Evolutionary conservation across 2,113 vertebrate genomes (phyloP), one percentile per base, ranked within the genome.

Genomic region (Toxotes jaculatrix): DNA sequence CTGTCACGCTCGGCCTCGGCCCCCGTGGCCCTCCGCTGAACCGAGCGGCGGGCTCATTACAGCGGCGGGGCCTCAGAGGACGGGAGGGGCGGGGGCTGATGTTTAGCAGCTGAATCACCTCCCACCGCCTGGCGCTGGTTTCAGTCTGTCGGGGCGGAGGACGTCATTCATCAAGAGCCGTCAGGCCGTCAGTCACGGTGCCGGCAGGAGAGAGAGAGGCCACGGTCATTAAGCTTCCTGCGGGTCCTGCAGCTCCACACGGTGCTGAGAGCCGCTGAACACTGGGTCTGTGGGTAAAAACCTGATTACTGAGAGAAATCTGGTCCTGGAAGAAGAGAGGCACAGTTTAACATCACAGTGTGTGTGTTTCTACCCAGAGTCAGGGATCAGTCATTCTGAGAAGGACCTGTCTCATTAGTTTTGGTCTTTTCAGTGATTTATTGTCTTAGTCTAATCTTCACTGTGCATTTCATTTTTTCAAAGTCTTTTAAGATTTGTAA

Each of bases 141-240:
- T 88, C 66, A 83, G 83, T 55, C 89, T 77, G 89, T 77, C 64
- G 59, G 74, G 78, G 74, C 67, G 13, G 32, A 61, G 82, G 73
- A 69, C 75, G n/a, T 87, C 89, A 85, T 87, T 87, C 82, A 91
- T 87, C 85, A 81, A 72, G 78, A 85, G 87, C 83, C 66, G 84
- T 84, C 86, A 79, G 83, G 51, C 88, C 66, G 80, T 84, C 88
- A 88, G 86, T 90, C 83, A 81, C 69, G 31, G 82, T 9, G 38
- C 38, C 38, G 38, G 38, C 8, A 7, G 38, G 38, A 9, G 27
- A 27, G 75, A 31, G 40, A 55, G 77, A 67, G 83, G 86, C 89
- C 78, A 36, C 59, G 71, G 75, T 82, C 89, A 82, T 87, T 88
- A 77, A 60, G 64, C 75, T 66, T 88, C 86, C 84, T 84, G 77